phyloP scores from a whole-genome alignment of 2,888 invertebrate genomes.

The Cecidostiba fungosa region DNA sequence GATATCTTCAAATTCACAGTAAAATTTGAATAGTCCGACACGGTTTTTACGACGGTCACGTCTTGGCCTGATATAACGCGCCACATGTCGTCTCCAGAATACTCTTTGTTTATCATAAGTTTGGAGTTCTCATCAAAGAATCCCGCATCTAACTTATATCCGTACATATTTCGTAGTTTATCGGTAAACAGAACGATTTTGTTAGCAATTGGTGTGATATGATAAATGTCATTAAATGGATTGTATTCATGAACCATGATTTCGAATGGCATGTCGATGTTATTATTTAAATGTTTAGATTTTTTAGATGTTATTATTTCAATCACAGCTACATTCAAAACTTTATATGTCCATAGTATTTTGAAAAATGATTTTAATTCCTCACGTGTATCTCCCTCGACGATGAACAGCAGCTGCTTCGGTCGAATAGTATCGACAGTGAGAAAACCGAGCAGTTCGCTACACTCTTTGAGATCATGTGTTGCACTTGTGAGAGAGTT shows the following conservation, averaged over 20 bases:
- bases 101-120: neutral
- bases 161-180: neutral
- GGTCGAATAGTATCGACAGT: neutral
- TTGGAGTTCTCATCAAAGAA: neutral
- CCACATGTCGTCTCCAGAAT: neutral
- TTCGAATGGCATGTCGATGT: neutral
- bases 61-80: neutral
- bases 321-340: neutral
- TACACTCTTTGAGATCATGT: neutral
- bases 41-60: neutral
- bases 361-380: neutral
- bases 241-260: neutral
- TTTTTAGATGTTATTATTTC: neutral
- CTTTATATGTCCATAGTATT: neutral
- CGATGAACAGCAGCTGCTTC: neutral
- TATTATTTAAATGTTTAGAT: neutral
- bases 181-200: neutral
- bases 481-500: neutral
- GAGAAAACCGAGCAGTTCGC: neutral
- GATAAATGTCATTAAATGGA: neutral
- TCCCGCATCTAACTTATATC: neutral
- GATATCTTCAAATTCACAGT: neutral
- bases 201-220: neutral
- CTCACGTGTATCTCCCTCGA: neutral
- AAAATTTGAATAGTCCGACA: neutral